Percentiles rank a stretch among this genome's conserved stretches.
Evolutionary conservation across 2,888 invertebrate genomes (phyloP).

Genomic region (Trachelus tabidus): DNA sequence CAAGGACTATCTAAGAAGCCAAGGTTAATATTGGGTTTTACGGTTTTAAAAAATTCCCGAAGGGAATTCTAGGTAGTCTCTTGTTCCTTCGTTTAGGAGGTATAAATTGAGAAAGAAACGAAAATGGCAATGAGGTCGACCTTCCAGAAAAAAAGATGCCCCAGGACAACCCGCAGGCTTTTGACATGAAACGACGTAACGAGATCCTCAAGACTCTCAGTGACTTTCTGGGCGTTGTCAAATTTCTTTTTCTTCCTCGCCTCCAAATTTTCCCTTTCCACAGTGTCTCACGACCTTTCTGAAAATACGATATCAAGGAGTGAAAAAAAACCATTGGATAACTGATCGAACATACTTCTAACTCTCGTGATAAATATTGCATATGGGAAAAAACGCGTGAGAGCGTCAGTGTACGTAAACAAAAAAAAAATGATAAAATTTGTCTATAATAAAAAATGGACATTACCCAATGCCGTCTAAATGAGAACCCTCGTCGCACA

Average conservation of each 20-base stretch:
- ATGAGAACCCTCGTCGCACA: background rate
- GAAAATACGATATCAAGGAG: background rate
- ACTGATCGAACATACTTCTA: background rate
- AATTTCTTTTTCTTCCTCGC: background rate
- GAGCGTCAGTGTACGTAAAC: background rate
- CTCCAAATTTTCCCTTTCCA: background rate
- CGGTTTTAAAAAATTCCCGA: background rate
- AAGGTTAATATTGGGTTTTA: background rate
- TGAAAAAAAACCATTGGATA: background rate
- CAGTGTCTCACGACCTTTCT: background rate
- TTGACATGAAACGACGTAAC: background rate
- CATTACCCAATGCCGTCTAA: background rate
- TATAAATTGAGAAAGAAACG: background rate
- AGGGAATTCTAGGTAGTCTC: background rate
- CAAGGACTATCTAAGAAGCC: background rate
- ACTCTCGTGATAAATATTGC: background rate
- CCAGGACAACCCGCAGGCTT: background rate
- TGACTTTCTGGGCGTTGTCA: background rate
- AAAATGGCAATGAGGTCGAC: background rate
- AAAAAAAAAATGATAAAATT: too few relatives aligned
- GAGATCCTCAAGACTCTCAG: background rate
- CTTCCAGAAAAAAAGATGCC: background rate
- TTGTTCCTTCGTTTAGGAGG: background rate
- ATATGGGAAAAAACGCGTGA: background rate
- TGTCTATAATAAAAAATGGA: background rate